phyloP scores from a whole-genome alignment of 1,140 invertebrate genomes.

The Coptotermes formosanus region DNA sequence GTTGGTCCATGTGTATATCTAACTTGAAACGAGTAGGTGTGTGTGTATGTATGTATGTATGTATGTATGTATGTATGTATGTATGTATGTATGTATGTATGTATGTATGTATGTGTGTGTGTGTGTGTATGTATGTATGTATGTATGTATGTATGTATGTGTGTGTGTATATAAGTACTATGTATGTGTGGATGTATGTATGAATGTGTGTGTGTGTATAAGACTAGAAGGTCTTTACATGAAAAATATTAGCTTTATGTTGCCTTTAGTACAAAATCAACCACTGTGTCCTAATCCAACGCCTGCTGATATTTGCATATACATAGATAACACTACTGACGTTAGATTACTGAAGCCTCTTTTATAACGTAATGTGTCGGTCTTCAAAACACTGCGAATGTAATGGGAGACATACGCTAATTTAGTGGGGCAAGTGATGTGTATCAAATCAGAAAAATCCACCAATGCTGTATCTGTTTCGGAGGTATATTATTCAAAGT shows the following conservation, averaged over 20 bases:
- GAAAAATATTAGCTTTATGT: not conserved
- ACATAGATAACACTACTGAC: not conserved
- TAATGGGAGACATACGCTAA: not conserved
- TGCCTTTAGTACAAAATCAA: not conserved
- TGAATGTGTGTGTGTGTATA: not conserved
- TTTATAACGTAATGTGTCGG: not conserved
- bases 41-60: too few relatives aligned
- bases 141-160: too few relatives aligned
- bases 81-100: too few relatives aligned
- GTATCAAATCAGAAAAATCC: not conserved
- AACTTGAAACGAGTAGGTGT: too few relatives aligned
- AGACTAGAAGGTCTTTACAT: not conserved
- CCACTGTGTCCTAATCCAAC: not conserved
- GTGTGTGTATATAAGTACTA: too few relatives aligned
- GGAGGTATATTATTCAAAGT: not conserved
- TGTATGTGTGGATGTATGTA: too few relatives aligned
- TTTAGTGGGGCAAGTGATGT: constrained; percentile 5
- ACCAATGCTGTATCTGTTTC: not conserved
- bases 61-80: too few relatives aligned
- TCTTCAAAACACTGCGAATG: not conserved
- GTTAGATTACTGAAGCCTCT: not conserved
- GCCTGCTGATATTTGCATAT: not conserved
- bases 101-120: too few relatives aligned
- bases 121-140: too few relatives aligned
- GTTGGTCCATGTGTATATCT: too few relatives aligned